Conservation (phyloP, 2,797 vertebrate genomes). For the Malacoctenus gilli region DNA sequence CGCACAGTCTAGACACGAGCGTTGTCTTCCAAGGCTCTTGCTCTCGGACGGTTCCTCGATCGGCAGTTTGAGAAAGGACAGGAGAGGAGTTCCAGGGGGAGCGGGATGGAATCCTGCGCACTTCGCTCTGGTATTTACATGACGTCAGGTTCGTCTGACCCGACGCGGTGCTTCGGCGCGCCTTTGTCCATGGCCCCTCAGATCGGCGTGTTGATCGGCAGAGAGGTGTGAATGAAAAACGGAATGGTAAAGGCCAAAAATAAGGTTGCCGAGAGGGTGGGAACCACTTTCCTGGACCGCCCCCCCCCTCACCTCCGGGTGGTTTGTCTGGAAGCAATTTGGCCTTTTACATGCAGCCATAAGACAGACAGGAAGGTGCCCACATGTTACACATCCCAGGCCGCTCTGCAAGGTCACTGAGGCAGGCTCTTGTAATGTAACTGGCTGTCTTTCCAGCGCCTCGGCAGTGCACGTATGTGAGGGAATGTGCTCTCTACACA, state of each 20-base stretch:
- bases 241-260: slow-evolving; percentile 53
- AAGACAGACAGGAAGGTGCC: slow-evolving; percentile 51
- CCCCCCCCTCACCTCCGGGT: slow-evolving; percentile 56
- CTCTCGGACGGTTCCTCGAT: slow-evolving; percentile 32
- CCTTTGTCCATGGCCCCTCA: slow-evolving; percentile 42
- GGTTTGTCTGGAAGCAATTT: slow-evolving; percentile 72
- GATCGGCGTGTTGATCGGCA: too few relatives aligned
- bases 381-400: slow-evolving; percentile 51
- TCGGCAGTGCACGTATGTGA: slow-evolving; percentile 45
- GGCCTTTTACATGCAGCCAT: slow-evolving; percentile 54
- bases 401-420: slow-evolving; percentile 36
- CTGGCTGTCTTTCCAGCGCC: slow-evolving; percentile 35
- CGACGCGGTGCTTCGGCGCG: slow-evolving; percentile 17
- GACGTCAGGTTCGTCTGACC: slow-evolving; percentile 38
- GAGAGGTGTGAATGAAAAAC: slow-evolving; percentile 67
- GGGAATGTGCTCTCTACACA: slow-evolving; percentile 40
- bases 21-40: slow-evolving; percentile 14
- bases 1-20: slow-evolving; percentile 6
- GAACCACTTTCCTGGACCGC: slow-evolving; percentile 42
- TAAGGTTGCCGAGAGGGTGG: slow-evolving; percentile 52
- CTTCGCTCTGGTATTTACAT: slow-evolving; percentile 53
- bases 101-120: slow-evolving; percentile 55
- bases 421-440: slow-evolving; percentile 49
- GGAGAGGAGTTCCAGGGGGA: slow-evolving; percentile 50
- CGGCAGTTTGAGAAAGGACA: slow-evolving; percentile 48